Percentiles rank a stretch among this genome's conserved stretches.
phyloP scores from a whole-genome alignment of 2,888 invertebrate species.

The Agrochola lota region DNA sequence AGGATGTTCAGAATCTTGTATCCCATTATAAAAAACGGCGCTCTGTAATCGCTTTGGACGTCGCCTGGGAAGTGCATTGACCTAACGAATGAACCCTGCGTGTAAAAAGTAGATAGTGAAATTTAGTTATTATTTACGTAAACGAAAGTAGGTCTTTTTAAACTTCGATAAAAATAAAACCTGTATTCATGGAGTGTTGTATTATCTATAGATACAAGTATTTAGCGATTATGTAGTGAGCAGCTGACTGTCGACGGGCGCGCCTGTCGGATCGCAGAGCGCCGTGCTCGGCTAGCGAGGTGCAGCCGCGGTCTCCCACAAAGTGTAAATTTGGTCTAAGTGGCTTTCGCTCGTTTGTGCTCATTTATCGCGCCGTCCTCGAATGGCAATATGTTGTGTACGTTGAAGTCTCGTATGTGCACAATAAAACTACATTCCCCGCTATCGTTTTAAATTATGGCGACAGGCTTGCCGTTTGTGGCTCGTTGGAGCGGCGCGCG shows the following conservation, averaged over 20 bases:
- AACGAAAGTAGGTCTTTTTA: slow-evolving; percentile 65
- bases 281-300: slow-evolving; percentile 72
- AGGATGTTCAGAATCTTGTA: slow-evolving; percentile 72
- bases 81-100: slow-evolving; percentile 87
- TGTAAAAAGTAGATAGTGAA: slow-evolving; percentile 75
- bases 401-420: slow-evolving; percentile 81
- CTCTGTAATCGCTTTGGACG: slow-evolving; percentile 85
- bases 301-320: slow-evolving; percentile 88
- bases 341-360: slow-evolving; percentile 88
- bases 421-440: slow-evolving; percentile 86
- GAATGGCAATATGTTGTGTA: slow-evolving; percentile 83
- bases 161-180: slow-evolving; percentile 56
- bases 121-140: slow-evolving; percentile 68
- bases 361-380: slow-evolving; percentile 85
- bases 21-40: slow-evolving; percentile 82
- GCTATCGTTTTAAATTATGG: slow-evolving; percentile 87
- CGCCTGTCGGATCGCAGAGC: slow-evolving; percentile 71
- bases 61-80: slow-evolving; percentile 89
- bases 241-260: slow-evolving; percentile 82
- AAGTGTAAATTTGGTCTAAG: slow-evolving; percentile 90
- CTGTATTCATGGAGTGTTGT: slow-evolving; percentile 62
- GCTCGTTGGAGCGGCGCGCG: slow-evolving; percentile 80
- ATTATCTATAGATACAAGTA: slow-evolving; percentile 57
- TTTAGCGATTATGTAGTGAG: slow-evolving; percentile 75
- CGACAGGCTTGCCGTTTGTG: slow-evolving; percentile 84